Evolutionary conservation across 2,888 invertebrate genomes (phyloP), one percentile per base, ranked within the genome.

Genomic region (Nebria brevicollis): DNA sequence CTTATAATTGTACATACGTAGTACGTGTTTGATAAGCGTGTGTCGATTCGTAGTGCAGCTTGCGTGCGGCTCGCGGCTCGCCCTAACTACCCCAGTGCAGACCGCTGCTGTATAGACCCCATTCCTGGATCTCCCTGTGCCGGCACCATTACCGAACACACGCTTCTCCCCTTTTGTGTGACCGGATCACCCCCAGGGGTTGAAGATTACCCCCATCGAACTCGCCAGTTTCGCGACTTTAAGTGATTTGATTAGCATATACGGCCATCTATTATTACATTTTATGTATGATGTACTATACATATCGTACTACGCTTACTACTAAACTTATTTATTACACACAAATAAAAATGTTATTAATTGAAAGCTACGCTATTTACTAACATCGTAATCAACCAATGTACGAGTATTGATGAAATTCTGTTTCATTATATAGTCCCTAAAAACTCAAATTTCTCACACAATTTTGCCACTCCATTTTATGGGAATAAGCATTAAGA

Each of bases 11-110:
- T 10, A 43, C 7, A 13, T 66, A 13, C 54, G 54, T 43, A 43
- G 74, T 72, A 76, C 70, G 25, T 70, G 65, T 20, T 10, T 34
- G 25, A 68, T 70, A 20, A 5, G 11, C 25, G 43, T 8, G 25
- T 20, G 66, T 75, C 54, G 66, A 26, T 20, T n/a, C 43, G 20
- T 66, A 26, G 81, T 65, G 42, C 66, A 72, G 43, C 42, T 15
- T 73, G 64, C 65, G 66, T 81, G 81, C 73, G 81, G 81, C 76
- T 81, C 77, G 81, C 81, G 81, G 81, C 77, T 77, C 72, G 81
- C 81, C 81, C 81, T 81, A 81, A 81, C 81, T 81, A 77, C 81
- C 81, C 81, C 77, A 81, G 81, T 73, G 73, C 75, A 81, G 81
- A 81, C 81, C 81, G 73, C 80, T 80, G 80, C 65, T 41, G 73